Evolutionary conservation across 35 echinoderm and acorn worm genomes (phyloP), one percentile per base, ranked within the genome.

Genomic region (Acanthaster planci): DNA sequence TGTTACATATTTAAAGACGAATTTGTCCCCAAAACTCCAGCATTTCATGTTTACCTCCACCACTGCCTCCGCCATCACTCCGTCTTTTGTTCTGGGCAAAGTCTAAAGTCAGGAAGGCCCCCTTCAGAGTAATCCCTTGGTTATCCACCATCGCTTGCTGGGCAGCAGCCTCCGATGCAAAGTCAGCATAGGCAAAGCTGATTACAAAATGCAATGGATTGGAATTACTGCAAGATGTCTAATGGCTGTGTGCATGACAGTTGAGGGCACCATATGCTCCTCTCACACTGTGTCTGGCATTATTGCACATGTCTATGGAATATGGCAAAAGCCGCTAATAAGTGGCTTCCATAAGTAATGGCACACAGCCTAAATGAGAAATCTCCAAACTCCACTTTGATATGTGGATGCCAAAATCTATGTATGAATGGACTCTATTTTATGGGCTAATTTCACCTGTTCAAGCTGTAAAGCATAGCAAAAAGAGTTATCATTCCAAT

Each of bases 141-240:
- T 67, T 40, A 8, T n/a, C 40, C 36, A 75, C 83, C 21, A 85
- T 35, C 22, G 83, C 83, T 34, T 55, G 29, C 83, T 85, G 34
- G 6, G 83, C 83, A 7, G 83, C 35, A 38, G 2, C 57, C 34
- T 85, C 34, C 14, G 35, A 26, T 1, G 68, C 83, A 76, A 76
- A 85, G 60, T 85, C 83, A 6, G 83, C 83, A 27, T 85, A 85
- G 29, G 83, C 83, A 39, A 67, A 85, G 57, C 83, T 85, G 58
- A 21, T 16, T 16, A 37, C 23, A 72, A 5, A 72, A 72, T 30
- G 35, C 3, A 72, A 6, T 30, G 23, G 35, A 30, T 5, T 72
- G 23, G 18, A 47, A 47, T 47, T 47, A 47, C 42, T n/a, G n/a
- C n/a, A n/a, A n/a, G n/a, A 77, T 36, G 21, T 18, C 17, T 36